phyloP scores from a whole-genome alignment of 2,113 vertebrate species.

The Pomatostomus ruficeps region DNA sequence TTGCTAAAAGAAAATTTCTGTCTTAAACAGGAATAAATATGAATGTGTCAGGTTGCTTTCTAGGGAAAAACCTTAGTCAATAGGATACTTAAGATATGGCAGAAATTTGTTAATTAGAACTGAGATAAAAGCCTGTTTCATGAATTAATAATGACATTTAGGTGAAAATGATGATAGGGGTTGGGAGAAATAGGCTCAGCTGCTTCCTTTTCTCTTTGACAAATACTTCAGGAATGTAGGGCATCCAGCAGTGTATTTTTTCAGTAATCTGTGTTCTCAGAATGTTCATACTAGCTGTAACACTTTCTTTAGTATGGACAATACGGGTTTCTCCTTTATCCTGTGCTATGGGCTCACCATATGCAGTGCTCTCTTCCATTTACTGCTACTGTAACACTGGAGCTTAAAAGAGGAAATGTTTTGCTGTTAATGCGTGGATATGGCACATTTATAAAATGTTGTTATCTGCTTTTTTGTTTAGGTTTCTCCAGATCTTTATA shows the following conservation, averaged over 20 bases:
- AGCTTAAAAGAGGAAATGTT: background rate
- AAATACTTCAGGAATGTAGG: background rate
- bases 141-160: background rate
- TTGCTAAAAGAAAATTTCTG: background rate
- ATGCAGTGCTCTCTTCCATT: background rate
- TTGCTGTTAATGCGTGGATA: background rate
- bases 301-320: background rate
- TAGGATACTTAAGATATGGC: background rate
- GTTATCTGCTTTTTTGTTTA: background rate
- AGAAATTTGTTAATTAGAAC: background rate
- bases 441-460: background rate
- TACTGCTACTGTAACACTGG: background rate
- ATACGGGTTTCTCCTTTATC: background rate
- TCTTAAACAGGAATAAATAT: background rate
- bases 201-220: background rate
- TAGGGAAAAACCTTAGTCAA: background rate
- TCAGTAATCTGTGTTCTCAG: background rate
- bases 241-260: background rate
- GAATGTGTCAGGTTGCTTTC: background rate
- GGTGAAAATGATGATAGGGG: rapidly evolving
- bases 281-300: background rate
- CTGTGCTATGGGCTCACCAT: background rate
- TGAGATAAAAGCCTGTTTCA: background rate
- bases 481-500: constrained; percentile 11
- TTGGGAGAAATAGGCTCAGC: background rate